phyloP scores from a whole-genome alignment of 2,797 vertebrate genomes.

The Lagothrix lagotricha region DNA sequence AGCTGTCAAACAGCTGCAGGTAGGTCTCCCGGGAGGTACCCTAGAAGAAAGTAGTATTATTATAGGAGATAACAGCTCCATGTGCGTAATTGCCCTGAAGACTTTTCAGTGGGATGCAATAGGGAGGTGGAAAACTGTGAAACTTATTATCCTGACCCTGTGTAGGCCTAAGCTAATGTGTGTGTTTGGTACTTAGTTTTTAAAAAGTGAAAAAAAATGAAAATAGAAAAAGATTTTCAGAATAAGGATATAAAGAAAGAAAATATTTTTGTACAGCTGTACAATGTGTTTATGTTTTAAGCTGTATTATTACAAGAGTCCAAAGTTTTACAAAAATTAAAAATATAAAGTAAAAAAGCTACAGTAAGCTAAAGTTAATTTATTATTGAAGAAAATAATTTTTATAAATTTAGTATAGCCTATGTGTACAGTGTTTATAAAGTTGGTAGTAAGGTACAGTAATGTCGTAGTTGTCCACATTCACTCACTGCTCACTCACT shows the following conservation, averaged over 20 bases:
- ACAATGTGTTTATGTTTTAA: background rate
- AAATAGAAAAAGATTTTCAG: background rate
- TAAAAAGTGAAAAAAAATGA: background rate
- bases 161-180: background rate
- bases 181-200: background rate
- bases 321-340: background rate
- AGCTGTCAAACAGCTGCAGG: background rate
- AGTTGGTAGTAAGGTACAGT: background rate
- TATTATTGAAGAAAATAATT: background rate
- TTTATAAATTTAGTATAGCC: background rate
- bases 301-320: background rate
- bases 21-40: background rate
- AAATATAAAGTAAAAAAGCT: background rate
- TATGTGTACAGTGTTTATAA: background rate
- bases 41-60: background rate
- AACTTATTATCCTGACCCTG: background rate
- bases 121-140: background rate
- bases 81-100: too few species aligned
- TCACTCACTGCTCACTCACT: background rate
- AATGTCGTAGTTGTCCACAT: background rate
- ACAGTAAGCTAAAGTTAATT: background rate
- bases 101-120: background rate
- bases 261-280: background rate
- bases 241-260: background rate
- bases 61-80: background rate